These are phyloP conservation scores for Lordiphosa collinella DNA, from an alignment of 1,140 invertebrate species.

Conservation along the genomic window DNA sequence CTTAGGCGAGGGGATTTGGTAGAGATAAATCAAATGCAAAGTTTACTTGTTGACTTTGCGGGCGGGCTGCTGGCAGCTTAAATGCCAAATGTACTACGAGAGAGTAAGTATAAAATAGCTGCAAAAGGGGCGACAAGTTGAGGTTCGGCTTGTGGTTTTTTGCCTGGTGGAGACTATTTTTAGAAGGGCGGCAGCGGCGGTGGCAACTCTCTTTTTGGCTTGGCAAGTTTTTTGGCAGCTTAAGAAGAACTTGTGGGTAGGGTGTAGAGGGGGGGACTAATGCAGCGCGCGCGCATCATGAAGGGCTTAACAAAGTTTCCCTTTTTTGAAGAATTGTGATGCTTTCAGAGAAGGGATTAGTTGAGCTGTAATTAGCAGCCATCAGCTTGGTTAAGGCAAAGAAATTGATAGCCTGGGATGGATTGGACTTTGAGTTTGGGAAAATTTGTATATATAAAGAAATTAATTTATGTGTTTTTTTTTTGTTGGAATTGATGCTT, in stretches of 20 bases:
- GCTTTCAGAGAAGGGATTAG: slow-evolving; percentile 42
- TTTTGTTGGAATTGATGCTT: too few species aligned
- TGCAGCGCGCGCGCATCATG: slow-evolving; percentile 4
- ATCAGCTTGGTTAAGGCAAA: slow-evolving; percentile 8
- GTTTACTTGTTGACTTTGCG: slow-evolving; percentile 62
- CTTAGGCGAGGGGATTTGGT: neutral
- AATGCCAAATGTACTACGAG: slow-evolving; percentile 12
- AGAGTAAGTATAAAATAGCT: slow-evolving; percentile 4
- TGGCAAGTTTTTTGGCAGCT: slow-evolving; percentile 55
- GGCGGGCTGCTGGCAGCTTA: slow-evolving; percentile 18
- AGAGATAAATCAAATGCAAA: slow-evolving; percentile 55
- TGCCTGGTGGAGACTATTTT: slow-evolving; percentile 22
- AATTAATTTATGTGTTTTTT: too few species aligned
- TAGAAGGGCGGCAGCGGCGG: slow-evolving; percentile 12
- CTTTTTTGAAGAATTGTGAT: slow-evolving; percentile 50
- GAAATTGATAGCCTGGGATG: slow-evolving; percentile 1
- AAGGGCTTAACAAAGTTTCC: slow-evolving; percentile 53
- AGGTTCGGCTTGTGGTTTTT: slow-evolving; percentile 25
- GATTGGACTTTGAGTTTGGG: too few species aligned
- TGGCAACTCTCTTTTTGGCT: slow-evolving; percentile 15
- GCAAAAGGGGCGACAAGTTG: slow-evolving; percentile 5
- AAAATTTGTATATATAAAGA: too few species aligned
- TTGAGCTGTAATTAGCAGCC: slow-evolving; percentile 52
- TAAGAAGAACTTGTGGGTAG: slow-evolving; percentile 50
- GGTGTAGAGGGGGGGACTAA: neutral